Percentiles rank a stretch among this genome's conserved stretches.
These are phyloP conservation scores for Hestina assimilis DNA, from an alignment of 1,140 invertebrate species.

Conservation along the genomic window DNA sequence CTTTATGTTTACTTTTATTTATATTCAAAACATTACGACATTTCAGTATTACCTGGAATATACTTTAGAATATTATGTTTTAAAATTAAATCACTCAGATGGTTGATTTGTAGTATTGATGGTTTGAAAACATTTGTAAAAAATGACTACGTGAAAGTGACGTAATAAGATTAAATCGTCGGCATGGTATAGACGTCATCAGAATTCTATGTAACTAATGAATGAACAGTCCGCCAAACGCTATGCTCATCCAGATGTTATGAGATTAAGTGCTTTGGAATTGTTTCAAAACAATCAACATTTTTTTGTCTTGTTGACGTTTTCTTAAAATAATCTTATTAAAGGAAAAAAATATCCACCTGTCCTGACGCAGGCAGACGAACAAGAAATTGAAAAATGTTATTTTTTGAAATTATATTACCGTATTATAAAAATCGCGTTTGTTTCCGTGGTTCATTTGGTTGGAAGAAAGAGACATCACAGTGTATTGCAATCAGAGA, in stretches of 20 bases:
- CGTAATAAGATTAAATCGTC: neutral
- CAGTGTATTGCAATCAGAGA: too few species aligned
- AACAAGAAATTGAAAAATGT: neutral
- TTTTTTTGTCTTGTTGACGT: slow-evolving; percentile 1
- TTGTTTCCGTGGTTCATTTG: neutral
- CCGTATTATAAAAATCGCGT: neutral
- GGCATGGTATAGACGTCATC: too few species aligned
- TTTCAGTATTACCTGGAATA: neutral
- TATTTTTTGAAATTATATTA: neutral
- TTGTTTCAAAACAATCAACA: slow-evolving; percentile 23
- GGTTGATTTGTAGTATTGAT: too few species aligned
- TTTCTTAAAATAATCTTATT: slow-evolving; percentile 12
- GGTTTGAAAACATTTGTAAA: neutral
- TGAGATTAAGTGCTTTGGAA: slow-evolving; percentile 24
- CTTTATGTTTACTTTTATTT: neutral
- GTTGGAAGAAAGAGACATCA: too few species aligned
- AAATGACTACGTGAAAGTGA: neutral
- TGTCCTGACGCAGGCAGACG: neutral
- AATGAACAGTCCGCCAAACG: slow-evolving; percentile 30
- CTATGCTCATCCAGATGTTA: slow-evolving; percentile 16
- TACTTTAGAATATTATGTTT: neutral
- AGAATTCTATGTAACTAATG: slow-evolving; percentile 18
- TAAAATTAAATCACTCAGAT: too few species aligned
- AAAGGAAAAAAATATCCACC: slow-evolving; percentile 7
- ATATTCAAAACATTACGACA: neutral